A percentile compares a stretch with the other conserved stretches of the same genome.
Conservation (phyloP, 2,797 vertebrate genomes). For the Heliangelus exortis region DNA sequence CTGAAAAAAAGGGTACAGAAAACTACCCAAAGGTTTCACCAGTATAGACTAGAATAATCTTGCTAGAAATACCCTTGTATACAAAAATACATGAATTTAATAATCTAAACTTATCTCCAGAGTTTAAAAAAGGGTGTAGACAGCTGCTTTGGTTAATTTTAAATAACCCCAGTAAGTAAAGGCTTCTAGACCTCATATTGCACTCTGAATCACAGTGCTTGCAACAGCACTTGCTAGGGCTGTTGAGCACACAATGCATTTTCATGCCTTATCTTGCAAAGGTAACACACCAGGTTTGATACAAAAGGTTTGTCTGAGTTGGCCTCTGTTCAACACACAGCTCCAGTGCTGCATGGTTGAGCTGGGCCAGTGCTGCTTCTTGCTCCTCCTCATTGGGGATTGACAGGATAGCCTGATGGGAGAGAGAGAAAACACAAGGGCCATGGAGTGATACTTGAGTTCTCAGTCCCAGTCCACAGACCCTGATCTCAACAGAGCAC, state of each 20-base stretch:
- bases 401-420: slow-evolving; percentile 77
- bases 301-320: slow-evolving; percentile 60
- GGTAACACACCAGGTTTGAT: slow-evolving; percentile 80
- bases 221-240: background rate
- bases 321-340: slow-evolving; percentile 72
- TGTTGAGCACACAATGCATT: background rate
- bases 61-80: slow-evolving; percentile 27
- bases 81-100: slow-evolving; percentile 2
- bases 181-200: background rate
- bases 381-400: slow-evolving; percentile 71
- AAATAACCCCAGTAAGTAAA: background rate
- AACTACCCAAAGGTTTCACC: slow-evolving; percentile 24
- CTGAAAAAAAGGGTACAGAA: slow-evolving; percentile 15
- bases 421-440: slow-evolving; percentile 9
- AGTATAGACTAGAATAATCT: slow-evolving; percentile 1
- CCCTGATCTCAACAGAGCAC: background rate
- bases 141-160: slow-evolving; percentile 33
- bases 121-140: background rate
- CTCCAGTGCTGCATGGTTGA: slow-evolving; percentile 81
- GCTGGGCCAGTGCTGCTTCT: slow-evolving; percentile 77
- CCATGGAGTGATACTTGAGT: background rate
- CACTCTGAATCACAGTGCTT: background rate
- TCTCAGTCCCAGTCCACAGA: background rate
- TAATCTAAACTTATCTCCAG: background rate
- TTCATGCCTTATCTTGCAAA: background rate